Conservation (phyloP, 2,113 vertebrate genomes). For the Petroica traversi region DNA sequence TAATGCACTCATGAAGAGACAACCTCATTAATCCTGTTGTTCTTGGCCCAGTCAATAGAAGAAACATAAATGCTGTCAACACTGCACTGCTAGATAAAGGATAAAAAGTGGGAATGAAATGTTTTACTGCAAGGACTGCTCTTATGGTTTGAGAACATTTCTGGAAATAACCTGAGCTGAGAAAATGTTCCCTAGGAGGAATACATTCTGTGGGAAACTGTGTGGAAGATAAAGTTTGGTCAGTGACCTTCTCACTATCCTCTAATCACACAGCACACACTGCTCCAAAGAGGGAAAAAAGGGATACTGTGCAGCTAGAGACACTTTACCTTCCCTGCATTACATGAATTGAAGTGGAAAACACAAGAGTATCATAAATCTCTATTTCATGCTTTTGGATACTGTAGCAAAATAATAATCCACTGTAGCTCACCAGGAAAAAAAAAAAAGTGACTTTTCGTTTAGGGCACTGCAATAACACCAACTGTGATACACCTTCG, state of each 20-base stretch:
- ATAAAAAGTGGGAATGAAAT: slow-evolving; percentile 75
- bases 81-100: slow-evolving; percentile 66
- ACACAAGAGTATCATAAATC: slow-evolving; percentile 65
- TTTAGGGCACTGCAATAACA: slow-evolving; percentile 45
- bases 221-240: slow-evolving; percentile 75
- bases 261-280: slow-evolving; percentile 62
- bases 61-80: slow-evolving; percentile 76
- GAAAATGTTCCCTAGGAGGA: slow-evolving; percentile 73
- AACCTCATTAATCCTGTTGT: slow-evolving; percentile 71
- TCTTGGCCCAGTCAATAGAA: slow-evolving; percentile 72
- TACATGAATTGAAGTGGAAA: slow-evolving; percentile 51
- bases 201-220: slow-evolving; percentile 74
- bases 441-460: slow-evolving; percentile 53
- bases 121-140: slow-evolving; percentile 73
- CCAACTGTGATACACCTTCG: slow-evolving; percentile 35
- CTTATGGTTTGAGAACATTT: slow-evolving; percentile 76
- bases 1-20: slow-evolving; percentile 72
- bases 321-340: slow-evolving; percentile 64
- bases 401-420: slow-evolving; percentile 55
- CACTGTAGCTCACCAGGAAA: slow-evolving; percentile 21
- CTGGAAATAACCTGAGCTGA: slow-evolving; percentile 78
- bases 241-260: slow-evolving; percentile 72
- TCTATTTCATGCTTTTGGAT: slow-evolving; percentile 53
- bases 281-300: slow-evolving; percentile 30
- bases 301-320: slow-evolving; percentile 29